Conservation (phyloP, 2,113 vertebrate genomes). For the Dunckerocampus dactyliophorus region DNA sequence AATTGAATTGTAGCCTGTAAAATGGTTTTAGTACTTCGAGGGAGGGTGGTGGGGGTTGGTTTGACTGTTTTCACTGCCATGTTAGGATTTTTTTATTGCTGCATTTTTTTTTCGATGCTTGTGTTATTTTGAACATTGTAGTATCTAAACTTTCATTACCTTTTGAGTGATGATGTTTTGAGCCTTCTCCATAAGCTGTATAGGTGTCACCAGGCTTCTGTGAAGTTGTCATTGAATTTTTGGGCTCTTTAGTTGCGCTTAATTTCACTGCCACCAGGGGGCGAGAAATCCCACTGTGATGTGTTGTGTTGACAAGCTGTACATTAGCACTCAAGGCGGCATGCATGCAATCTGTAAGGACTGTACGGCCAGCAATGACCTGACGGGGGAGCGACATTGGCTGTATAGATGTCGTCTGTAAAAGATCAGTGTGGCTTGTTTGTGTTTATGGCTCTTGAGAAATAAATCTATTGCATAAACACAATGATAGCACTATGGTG, state of each 20-base stretch:
- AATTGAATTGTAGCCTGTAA: constrained; percentile 11
- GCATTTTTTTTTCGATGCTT: constrained; percentile 30
- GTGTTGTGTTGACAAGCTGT: constrained; percentile 15
- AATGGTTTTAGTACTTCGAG: constrained; percentile 18
- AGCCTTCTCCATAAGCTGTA: neutral
- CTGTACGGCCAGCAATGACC: constrained; percentile 16
- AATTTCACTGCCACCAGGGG: constrained; percentile 50
- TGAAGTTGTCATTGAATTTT: constrained; percentile 1
- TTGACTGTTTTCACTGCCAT: constrained; percentile 62
- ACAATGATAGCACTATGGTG: too few relatives aligned
- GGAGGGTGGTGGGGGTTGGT: constrained; percentile 11
- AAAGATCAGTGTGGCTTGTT: too few relatives aligned
- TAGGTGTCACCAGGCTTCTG: constrained; percentile 15
- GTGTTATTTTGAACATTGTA: constrained; percentile 17
- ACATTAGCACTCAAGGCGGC: constrained; percentile 27
- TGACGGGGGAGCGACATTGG: constrained; percentile 30
- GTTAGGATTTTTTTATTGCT: constrained; percentile 41
- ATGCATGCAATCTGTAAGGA: neutral
- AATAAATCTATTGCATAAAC: too few relatives aligned
- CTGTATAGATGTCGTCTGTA: neutral
- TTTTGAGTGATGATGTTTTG: constrained; percentile 13
- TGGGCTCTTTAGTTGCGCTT: constrained; percentile 36
- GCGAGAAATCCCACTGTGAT: constrained; percentile 27
- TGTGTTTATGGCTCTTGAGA: too few relatives aligned
- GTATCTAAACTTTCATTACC: neutral